Evolutionary conservation across 1,140 invertebrate species (phyloP), one percentile per base, ranked within the genome.

Genomic region (Temnothorax curvispinosus): DNA sequence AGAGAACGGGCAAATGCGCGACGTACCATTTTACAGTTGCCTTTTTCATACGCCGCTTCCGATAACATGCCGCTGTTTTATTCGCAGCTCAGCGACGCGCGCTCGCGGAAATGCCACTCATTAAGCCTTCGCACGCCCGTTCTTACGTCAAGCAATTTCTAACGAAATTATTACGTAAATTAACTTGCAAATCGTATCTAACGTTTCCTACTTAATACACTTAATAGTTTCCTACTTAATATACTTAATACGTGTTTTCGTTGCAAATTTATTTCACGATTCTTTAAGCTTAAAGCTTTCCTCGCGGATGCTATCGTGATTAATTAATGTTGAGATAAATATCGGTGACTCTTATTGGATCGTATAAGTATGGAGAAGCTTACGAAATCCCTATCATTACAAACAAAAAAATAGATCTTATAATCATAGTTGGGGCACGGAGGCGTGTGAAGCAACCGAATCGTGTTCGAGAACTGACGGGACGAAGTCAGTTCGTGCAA

Each of bases 21-120:
- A 86, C 65, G 76, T 87, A 89, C 50, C 84, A 77, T 90, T 89
- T 88, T 86, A 75, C 44, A 62, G 54, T 44, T 69, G 21, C 69
- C 62, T 84, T 84, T 89, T 89, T 89, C 65, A 67, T 60, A 67
- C 52, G 27, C 41, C 41, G 77, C 75, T 89, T 90, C 88, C 88
- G 72, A 87, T 77, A 87, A 76, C 58, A 52, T 15, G 75, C 56
- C 65, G 7, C 52, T 44, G 52, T 86, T 35, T 54, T 74, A n/a
- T 50, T 74, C 21, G 35, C 47, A 21, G 44, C 32, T 62, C 44
- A 35, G 2, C 72, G 13, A 58, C 32, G 50, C 27, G 11, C 3
- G n/a, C 2, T 87, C 56, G 27, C 85, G 65, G 85, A 87, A 81
- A 62, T 50, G 4, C 27, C 4, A n/a, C 32, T 35, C 21, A 15